Evolutionary conservation across 1,140 invertebrate genomes (phyloP).

Genomic region (Drosophila bocqueti): DNA sequence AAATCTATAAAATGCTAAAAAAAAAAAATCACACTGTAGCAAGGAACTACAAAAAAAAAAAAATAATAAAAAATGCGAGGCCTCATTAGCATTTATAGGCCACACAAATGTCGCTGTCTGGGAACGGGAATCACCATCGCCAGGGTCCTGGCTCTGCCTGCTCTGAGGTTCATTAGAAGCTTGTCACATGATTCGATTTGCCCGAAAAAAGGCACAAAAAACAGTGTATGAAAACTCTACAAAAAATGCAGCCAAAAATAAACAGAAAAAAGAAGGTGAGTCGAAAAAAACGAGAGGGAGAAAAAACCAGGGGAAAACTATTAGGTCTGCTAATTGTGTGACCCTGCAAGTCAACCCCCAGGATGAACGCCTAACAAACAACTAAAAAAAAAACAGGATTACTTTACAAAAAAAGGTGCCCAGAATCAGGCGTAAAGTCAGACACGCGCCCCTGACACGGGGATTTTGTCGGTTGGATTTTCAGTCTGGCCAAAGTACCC

Average conservation of each 20-base stretch:
- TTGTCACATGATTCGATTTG: constrained; percentile 82
- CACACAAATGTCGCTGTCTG: constrained; percentile 66
- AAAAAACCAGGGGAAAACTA: constrained; percentile 22
- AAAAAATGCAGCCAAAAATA: constrained; percentile 19
- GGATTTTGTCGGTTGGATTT: constrained; percentile 23
- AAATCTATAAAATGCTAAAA: constrained; percentile 72
- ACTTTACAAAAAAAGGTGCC: constrained; percentile 9
- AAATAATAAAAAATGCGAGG: constrained; percentile 39
- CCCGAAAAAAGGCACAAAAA: constrained; percentile 3
- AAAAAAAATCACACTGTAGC: constrained; percentile 9
- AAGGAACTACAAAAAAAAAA: constrained; percentile 5
- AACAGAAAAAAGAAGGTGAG: constrained; percentile 28
- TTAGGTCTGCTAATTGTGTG: constrained; percentile 76
- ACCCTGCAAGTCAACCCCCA: constrained; percentile 54
- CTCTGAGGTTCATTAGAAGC: constrained; percentile 80
- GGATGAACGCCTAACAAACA: not conserved
- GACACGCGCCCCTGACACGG: constrained; percentile 64
- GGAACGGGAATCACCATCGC: constrained; percentile 3
- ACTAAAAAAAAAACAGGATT: not conserved
- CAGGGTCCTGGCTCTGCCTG: constrained; percentile 27
- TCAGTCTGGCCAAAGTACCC: constrained; percentile 15
- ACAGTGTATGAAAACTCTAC: not conserved
- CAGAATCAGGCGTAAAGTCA: constrained; percentile 47
- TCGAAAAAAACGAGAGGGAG: not conserved
- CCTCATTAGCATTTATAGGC: constrained; percentile 81